Percentiles rank a stretch among this genome's conserved stretches.
These are phyloP conservation scores for Mesembrinibis cayennensis DNA, from an alignment of 2,113 vertebrate genomes.

Conservation along the genomic window DNA sequence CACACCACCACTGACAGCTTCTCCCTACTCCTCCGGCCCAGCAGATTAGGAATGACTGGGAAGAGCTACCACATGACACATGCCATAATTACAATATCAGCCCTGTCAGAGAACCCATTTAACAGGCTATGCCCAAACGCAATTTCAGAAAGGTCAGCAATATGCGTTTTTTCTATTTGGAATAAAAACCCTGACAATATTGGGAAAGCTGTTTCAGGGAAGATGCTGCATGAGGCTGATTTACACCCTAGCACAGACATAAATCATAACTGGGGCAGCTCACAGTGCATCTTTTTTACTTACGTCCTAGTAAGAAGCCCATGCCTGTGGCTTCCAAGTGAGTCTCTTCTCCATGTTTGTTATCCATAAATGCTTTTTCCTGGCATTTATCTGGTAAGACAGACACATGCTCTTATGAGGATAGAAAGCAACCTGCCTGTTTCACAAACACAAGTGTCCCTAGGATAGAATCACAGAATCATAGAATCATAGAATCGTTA, in stretches of 20 bases:
- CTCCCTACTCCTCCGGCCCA: background rate
- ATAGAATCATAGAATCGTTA: too few relatives aligned
- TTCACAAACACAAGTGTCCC: background rate
- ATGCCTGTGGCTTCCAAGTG: background rate
- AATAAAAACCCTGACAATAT: background rate
- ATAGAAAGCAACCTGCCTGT: background rate
- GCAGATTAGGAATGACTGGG: background rate
- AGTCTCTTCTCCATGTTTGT: background rate
- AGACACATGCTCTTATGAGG: background rate
- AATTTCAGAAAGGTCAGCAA: background rate
- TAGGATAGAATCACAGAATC: too few relatives aligned
- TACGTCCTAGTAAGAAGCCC: background rate
- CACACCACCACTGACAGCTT: background rate
- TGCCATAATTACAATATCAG: background rate
- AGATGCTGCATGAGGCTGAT: background rate
- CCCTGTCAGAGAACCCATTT: background rate
- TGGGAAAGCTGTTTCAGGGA: background rate
- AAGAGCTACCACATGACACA: background rate
- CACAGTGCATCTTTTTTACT: background rate
- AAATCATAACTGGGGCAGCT: background rate
- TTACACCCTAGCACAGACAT: background rate
- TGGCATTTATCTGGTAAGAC: background rate
- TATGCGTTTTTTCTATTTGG: background rate
- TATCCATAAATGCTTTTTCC: background rate
- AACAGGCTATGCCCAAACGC: background rate